Base-by-base conservation (phyloP, 2,888 invertebrate species). In the Germaria angustata region DNA sequence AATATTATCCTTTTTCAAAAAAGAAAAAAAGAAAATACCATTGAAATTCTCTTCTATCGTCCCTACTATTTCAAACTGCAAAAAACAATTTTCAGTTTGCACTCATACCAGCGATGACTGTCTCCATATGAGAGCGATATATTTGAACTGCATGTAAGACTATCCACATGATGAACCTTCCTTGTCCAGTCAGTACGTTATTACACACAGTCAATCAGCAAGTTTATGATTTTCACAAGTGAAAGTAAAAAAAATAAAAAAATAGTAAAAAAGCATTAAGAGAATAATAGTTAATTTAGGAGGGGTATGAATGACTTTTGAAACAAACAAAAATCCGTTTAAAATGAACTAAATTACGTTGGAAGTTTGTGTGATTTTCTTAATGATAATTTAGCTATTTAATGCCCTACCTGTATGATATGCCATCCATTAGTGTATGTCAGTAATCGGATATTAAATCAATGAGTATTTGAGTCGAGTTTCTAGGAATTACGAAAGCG, bases 361-460 rank as follows among this genome's bases (percentile, higher is more conserved):
- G 77, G 73, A 80, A 80, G 80, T 77, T 55, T 66, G 61, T 71
- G 53, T 66, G 65, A 78, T 76, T 77, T 66, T 69, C 49, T 41
- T 68, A 71, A 73, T 77, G 61, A 39, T 39, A 66, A 51, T 65
- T 65, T 69, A 69, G 69, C 72, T 73, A 41, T 81, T 81, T 73
- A 63, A 77, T 77, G 83, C 84, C 84, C 79, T 78, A 81, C 85
- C 85, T 84, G 84, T 83, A 66, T 84, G 83, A 84, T 84, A 81
- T 80, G 80, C 61, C 57, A 5, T 3, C 7, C 2, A 44, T 6
- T 1, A 51, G 65, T 20, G 63, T 55, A 15, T 1, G 1, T 36
- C 15, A 79, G 34, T 39, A 77, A 65, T 59, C 80, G 75, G 53
- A 57, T 71, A 72, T n/a, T 28, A 41, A 53, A 3, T 13, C 24